These are phyloP conservation scores for Drosophila auraria DNA, from an alignment of 1,140 invertebrate genomes.

Conservation along the genomic window DNA sequence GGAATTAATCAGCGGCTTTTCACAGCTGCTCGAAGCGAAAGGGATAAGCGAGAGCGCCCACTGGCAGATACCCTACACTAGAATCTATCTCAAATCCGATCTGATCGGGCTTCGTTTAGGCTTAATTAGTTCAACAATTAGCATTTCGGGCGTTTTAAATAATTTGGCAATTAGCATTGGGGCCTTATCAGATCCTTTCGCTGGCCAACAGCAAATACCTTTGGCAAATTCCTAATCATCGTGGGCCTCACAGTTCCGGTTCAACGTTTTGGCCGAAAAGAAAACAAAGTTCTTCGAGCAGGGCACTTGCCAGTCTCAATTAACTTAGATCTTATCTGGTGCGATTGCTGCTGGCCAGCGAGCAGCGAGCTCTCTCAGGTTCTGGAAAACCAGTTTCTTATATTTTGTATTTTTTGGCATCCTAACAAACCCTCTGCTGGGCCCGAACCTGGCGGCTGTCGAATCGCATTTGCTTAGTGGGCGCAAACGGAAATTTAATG, in stretches of 20 bases:
- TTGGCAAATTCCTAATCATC: slow-evolving; percentile 27
- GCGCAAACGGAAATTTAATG: slow-evolving; percentile 69
- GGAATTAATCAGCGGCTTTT: slow-evolving; percentile 58
- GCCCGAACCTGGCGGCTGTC: slow-evolving; percentile 51
- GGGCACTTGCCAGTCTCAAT: slow-evolving; percentile 72
- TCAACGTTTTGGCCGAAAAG: slow-evolving; percentile 54
- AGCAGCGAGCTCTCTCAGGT: slow-evolving; percentile 29
- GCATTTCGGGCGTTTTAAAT: slow-evolving; percentile 39
- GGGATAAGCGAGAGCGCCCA: slow-evolving; percentile 8
- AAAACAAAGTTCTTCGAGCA: slow-evolving; percentile 35
- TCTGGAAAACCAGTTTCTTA: slow-evolving; percentile 68
- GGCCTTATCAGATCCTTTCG: slow-evolving; percentile 72
- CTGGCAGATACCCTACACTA: slow-evolving; percentile 48
- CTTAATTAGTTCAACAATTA: slow-evolving; percentile 42
- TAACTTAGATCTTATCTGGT: slow-evolving; percentile 73
- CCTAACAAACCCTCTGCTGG: slow-evolving; percentile 29
- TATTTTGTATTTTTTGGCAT: slow-evolving; percentile 1
- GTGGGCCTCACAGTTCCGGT: slow-evolving; percentile 18
- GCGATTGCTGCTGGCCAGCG: slow-evolving; percentile 19
- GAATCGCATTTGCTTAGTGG: slow-evolving; percentile 59
- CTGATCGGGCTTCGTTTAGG: slow-evolving; percentile 2
- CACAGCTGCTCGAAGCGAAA: slow-evolving; percentile 23
- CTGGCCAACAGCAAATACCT: slow-evolving; percentile 39
- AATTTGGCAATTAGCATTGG: slow-evolving; percentile 42
- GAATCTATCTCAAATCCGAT: neutral